Evolutionary conservation across 2,113 vertebrate genomes (phyloP), one percentile per base, ranked within the genome.

Genomic region (Pachyramphus minor): DNA sequence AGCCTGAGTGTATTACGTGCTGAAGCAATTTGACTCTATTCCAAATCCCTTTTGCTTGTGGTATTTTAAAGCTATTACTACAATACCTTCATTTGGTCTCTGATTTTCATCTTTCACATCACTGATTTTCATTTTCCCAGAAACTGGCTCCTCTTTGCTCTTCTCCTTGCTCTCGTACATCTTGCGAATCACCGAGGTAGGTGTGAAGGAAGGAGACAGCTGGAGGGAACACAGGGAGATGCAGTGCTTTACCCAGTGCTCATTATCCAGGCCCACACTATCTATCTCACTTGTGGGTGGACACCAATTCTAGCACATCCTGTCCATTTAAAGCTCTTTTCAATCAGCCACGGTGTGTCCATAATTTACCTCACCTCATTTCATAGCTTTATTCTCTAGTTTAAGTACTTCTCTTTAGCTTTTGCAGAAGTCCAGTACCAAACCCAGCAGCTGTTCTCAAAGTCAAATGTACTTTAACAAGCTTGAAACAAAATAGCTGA

Each of bases 141-240:
- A 62, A 69, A 91, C 84, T 31, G 97, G 97, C 47, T 99, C 99
- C 84, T 99, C 99, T 97, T 98, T 99, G 97, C 97, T 98, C 90
- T 99, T 99, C 56, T 99, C 99, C 97, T 99, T 99, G 89, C 99
- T 99, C 92, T 99, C 99, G 0, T 99, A 99, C 99, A 99, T 99
- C 97, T 99, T 99, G 76, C 99, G 99, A 67, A 99, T 99, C 90
- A 99, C 99, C 79, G 99, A 99, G 96, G 99, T 99, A 94, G 99
- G 99, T 85, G 99, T 99, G 93, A 99, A 99, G 88, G 99, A 99
- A 82, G 99, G 99, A 62, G 99, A 99, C 71, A 99, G 97, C 99
- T 99, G 97, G 55, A 94, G 86, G 94, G 75, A 85, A 66, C 58
- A 89, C 1, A 84, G 44, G 3, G 50, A 86, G 25, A 42, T 78